Percentiles rank a stretch among this genome's conserved stretches.
Evolutionary conservation across 92 coral and sea anemone genomes (phyloP).

Genomic region (Heliopora coerulea): DNA sequence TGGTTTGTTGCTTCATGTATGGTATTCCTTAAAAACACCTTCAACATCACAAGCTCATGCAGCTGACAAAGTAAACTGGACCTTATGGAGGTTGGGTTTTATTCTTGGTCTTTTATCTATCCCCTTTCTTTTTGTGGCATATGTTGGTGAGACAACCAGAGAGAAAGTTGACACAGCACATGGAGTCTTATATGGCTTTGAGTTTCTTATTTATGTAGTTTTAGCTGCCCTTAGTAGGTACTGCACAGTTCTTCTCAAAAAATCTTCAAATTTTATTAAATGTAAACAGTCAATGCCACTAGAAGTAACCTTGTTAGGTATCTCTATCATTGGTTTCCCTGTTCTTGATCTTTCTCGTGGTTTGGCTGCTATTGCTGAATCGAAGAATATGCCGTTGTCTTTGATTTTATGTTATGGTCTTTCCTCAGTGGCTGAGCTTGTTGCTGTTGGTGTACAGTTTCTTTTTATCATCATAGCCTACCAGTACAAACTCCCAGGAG

Average conservation of each 20-base stretch:
- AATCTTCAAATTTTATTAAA: conserved; percentile 12
- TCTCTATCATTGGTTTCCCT: conserved; percentile 27
- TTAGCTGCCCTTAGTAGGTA: not conserved
- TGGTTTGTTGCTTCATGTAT: conserved; percentile 29
- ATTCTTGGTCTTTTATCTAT: conserved; percentile 34
- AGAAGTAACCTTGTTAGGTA: conserved; percentile 13
- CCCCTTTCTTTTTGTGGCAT: conserved; percentile 21
- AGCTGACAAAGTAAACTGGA: conserved; percentile 11
- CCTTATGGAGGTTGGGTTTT: conserved; percentile 38
- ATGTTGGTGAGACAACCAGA: not conserved
- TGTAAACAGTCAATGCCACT: not conserved
- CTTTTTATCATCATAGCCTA: conserved; percentile 25
- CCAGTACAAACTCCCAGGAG: conserved; percentile 1
- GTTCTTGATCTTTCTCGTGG: not conserved
- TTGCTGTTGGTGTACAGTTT: conserved; percentile 11
- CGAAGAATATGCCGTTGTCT: not conserved
- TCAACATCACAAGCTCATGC: not conserved
- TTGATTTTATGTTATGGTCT: conserved; percentile 2
- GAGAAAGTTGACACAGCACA: not conserved
- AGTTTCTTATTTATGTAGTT: not conserved
- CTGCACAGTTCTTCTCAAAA: not conserved
- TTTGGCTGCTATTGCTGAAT: conserved; percentile 21
- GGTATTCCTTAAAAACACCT: conserved; percentile 18
- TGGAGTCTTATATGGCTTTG: not conserved
- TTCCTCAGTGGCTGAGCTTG: conserved; percentile 3